Base-by-base conservation (phyloP, 2,888 invertebrate genomes). In the Synergus japonicus region DNA sequence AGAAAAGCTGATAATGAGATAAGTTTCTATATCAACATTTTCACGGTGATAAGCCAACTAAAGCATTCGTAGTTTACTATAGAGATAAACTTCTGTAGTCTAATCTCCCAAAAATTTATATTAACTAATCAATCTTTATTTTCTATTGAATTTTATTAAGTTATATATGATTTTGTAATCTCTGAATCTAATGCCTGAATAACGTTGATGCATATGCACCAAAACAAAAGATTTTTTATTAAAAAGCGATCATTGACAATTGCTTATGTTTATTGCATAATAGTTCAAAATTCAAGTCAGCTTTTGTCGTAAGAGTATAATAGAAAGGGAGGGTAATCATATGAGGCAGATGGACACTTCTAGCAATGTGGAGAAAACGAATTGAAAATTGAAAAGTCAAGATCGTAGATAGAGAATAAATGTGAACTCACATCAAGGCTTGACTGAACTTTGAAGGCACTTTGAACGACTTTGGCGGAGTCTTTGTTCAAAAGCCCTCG, bases 361-460 rank as follows among this genome's bases (percentile, higher is more conserved):
- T 43, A 64, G 29, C 41, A 18, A 60, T 76, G 58, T 43, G n/a
- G 64, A 54, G 73, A 73, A 79, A 77, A 73, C 49, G 43, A 65
- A 65, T 12, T 29, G 63, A 67, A 79, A 66, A 58, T 13, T 78
- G 76, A 80, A 78, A 78, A 77, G 54, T 78, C 67, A 15, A 73
- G 73, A 73, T 73, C 41, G 18, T n/a, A 73, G 81, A 78, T 81
- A 73, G 77, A 13, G 64, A 77, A 81, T 81, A 15, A 60, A 54
- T 64, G 44, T 67, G 63, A 79, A 73, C 49, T 63, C 66, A 65
- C 78, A 80, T 80, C 65, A 76, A 77, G 77, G 3, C 46, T 69
- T 9, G 76, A 64, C 13, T 69, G 18, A 46, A 76, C 76, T 41
- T 73, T 73, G 64, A 37, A 37, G 77, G 65, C 65, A 76, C 37